A percentile compares a stretch with the other conserved stretches of the same genome.
Conservation (phyloP, 2,113 vertebrate genomes). For the Rhizomys pruinosus region DNA sequence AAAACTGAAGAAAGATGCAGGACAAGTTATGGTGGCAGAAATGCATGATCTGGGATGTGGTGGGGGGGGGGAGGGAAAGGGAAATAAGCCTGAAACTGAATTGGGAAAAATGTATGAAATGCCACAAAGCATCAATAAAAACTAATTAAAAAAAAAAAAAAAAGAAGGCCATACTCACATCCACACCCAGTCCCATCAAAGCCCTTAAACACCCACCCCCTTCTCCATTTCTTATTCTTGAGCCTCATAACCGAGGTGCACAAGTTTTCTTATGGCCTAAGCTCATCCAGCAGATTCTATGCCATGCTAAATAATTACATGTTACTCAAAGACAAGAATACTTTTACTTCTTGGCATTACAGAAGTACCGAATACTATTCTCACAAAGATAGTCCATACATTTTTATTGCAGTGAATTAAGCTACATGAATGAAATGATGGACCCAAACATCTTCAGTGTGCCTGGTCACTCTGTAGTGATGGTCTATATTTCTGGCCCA, state of each 20-base stretch:
- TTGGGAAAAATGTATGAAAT: too few species aligned
- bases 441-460: not conserved
- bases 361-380: not conserved
- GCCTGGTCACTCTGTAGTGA: not conserved
- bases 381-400: not conserved
- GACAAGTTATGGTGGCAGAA: too few species aligned
- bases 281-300: not conserved
- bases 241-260: fast-evolving
- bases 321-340: not conserved
- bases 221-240: not conserved
- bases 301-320: conserved; percentile 9
- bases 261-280: not conserved
- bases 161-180: not conserved
- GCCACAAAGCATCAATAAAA: too few species aligned
- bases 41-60: too few species aligned
- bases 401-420: not conserved
- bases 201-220: not conserved
- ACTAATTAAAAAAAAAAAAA: too few species aligned
- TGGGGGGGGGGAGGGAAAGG: too few species aligned
- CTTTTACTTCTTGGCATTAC: not conserved
- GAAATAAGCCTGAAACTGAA: too few species aligned
- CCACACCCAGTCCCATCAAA: not conserved
- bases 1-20: too few species aligned
- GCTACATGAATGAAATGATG: not conserved
- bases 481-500: fast-evolving